Percentiles rank a stretch among this genome's conserved stretches.
These are phyloP conservation scores for Colostygia pectinataria DNA, from an alignment of 2,888 invertebrate genomes.

Conservation along the genomic window DNA sequence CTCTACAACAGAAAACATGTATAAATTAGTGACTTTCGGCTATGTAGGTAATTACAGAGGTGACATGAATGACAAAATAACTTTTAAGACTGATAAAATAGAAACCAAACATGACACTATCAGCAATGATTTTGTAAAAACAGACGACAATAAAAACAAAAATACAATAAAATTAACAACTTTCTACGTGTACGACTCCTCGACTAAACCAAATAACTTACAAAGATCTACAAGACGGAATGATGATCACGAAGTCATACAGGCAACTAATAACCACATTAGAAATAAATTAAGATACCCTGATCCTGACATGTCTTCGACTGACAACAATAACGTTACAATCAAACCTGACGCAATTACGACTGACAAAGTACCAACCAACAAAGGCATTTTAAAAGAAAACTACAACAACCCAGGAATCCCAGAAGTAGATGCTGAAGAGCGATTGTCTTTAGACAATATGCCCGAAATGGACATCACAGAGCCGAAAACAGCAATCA, in stretches of 20 bases:
- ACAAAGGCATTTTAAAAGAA: constrained; percentile 43
- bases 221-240: constrained; percentile 71
- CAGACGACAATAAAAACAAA: constrained; percentile 37
- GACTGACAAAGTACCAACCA: constrained; percentile 30
- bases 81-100: constrained; percentile 24
- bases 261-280: constrained; percentile 55
- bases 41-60: constrained; percentile 77
- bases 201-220: constrained; percentile 66
- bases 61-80: constrained; percentile 37
- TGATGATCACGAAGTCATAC: constrained; percentile 52
- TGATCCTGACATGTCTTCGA: constrained; percentile 9
- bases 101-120: constrained; percentile 45
- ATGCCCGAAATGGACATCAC: constrained; percentile 52
- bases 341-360: constrained; percentile 27
- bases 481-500: constrained; percentile 44
- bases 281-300: constrained; percentile 14
- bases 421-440: constrained; percentile 53
- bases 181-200: constrained; percentile 69
- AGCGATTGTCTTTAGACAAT: constrained; percentile 61
- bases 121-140: constrained; percentile 65
- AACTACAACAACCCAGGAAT: constrained; percentile 48
- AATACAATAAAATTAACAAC: constrained; percentile 65
- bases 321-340: constrained; percentile 21
- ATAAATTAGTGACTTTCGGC: constrained; percentile 76
- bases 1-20: constrained; percentile 65